A percentile compares a stretch with the other conserved stretches of the same genome.
Conservation (phyloP, 2,113 vertebrate genomes). For the Catagonus wagneri region DNA sequence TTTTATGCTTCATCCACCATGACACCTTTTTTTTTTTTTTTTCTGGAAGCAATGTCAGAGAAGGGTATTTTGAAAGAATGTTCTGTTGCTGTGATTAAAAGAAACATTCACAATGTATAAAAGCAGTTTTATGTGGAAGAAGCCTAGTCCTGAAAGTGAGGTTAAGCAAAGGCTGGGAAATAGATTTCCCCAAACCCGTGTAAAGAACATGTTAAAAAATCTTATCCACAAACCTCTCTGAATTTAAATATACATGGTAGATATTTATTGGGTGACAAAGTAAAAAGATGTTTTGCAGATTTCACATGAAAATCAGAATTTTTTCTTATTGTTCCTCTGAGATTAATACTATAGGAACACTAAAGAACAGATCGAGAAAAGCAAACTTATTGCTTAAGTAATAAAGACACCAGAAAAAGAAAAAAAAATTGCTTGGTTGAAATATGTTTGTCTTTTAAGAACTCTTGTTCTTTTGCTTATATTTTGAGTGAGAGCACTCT, state of each 20-base stretch:
- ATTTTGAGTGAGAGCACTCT: not conserved
- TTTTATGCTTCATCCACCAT: constrained; percentile 75
- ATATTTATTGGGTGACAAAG: not conserved
- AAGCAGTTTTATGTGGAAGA: constrained; percentile 79
- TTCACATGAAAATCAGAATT: not conserved
- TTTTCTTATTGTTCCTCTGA: not conserved
- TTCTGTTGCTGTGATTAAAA: constrained; percentile 84
- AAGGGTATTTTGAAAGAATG: constrained; percentile 85
- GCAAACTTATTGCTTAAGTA: constrained; percentile 2
- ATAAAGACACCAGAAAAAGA: constrained; percentile 34
- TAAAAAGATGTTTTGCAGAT: not conserved
- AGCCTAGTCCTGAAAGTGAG: constrained; percentile 60
- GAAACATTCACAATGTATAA: constrained; percentile 75
- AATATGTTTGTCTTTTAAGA: constrained; percentile 57
- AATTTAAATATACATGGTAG: not conserved
- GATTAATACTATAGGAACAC: not conserved
- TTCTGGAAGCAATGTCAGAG: constrained; percentile 86
- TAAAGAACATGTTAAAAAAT: constrained; percentile 64
- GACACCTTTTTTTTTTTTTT: constrained; percentile 82
- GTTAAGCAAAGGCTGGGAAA: not conserved
- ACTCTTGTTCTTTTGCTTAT: not conserved
- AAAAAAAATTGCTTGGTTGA: constrained; percentile 41
- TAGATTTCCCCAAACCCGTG: not conserved
- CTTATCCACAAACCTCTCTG: constrained; percentile 37
- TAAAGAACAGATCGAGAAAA: not conserved